These are phyloP conservation scores for Parasteatoda lunata DNA, from an alignment of 2,888 invertebrate species.

Conservation along the genomic window DNA sequence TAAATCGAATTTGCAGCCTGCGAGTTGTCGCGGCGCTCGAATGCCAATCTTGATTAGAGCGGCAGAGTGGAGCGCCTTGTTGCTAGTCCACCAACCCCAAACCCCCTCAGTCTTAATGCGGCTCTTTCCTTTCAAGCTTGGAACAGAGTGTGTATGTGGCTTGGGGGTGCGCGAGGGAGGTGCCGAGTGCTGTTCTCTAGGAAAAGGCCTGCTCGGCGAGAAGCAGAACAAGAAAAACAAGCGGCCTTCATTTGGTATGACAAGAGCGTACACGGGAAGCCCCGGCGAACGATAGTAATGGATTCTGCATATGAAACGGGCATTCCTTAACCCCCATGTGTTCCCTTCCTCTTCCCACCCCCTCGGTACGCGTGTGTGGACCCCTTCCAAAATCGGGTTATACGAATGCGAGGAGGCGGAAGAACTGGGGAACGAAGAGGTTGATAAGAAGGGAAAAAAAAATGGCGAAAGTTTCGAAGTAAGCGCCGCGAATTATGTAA, in stretches of 20 bases:
- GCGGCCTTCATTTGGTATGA: constrained; percentile 68
- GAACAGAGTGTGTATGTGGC: constrained; percentile 46
- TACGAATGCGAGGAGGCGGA: constrained; percentile 51
- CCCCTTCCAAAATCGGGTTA: constrained; percentile 54
- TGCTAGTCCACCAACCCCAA: background rate
- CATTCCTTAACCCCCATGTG: constrained; percentile 35
- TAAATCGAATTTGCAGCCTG: constrained; percentile 68
- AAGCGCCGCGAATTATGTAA: constrained; percentile 68
- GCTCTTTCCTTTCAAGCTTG: constrained; percentile 59
- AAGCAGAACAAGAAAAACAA: constrained; percentile 60
- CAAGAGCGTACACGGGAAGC: constrained; percentile 56
- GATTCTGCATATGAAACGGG: constrained; percentile 69
- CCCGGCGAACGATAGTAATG: constrained; percentile 57
- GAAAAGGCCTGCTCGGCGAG: constrained; percentile 17
- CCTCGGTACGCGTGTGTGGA: constrained; percentile 5
- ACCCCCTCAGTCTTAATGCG: constrained; percentile 36
- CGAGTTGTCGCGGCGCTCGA: constrained; percentile 43
- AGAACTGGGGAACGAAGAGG: constrained; percentile 34
- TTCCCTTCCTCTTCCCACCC: background rate
- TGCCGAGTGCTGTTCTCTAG: background rate
- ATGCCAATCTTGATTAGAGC: constrained; percentile 55
- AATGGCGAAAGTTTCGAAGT: constrained; percentile 57
- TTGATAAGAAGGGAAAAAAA: constrained; percentile 53
- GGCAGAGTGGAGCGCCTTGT: constrained; percentile 25
- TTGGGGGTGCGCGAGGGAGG: constrained; percentile 23